These are phyloP conservation scores for Leptinotarsa rubiginosa DNA, from an alignment of 2,888 invertebrate genomes.

Conservation along the genomic window DNA sequence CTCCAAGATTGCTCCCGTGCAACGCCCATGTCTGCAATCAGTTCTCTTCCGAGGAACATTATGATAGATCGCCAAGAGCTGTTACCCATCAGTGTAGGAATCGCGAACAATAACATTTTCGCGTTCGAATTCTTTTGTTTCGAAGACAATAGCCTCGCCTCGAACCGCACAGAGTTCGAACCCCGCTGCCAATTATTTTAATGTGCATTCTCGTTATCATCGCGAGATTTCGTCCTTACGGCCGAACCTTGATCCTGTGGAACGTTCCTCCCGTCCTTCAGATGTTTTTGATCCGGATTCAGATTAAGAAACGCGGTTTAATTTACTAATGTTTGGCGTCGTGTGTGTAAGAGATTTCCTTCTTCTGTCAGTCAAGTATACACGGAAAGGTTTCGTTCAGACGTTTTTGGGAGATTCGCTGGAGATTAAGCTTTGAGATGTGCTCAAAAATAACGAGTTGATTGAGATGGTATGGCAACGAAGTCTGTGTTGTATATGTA, in stretches of 20 bases:
- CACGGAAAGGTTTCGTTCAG: background rate
- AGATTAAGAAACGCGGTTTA: conserved; percentile 8
- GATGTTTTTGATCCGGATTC: conserved; percentile 8
- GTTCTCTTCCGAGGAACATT: background rate
- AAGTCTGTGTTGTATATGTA: no score
- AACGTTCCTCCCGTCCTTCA: conserved; percentile 6
- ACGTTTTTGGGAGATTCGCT: background rate
- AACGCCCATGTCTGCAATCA: conserved; percentile 1
- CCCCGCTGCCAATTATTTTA: conserved; percentile 50
- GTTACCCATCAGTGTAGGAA: conserved; percentile 5
- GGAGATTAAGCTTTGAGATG: background rate
- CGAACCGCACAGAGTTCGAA: conserved; percentile 32
- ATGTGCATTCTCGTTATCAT: conserved; percentile 47
- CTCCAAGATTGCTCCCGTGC: background rate
- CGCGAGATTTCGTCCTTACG: conserved; percentile 4
- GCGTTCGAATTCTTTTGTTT: conserved; percentile 50
- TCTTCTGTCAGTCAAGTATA: background rate
- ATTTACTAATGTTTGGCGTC: conserved; percentile 16
- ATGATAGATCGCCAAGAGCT: conserved; percentile 21
- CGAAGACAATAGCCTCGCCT: conserved; percentile 45
- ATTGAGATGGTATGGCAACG: no score
- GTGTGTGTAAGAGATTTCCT: conserved; percentile 4
- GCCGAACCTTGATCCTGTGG: background rate
- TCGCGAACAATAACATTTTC: conserved; percentile 47
- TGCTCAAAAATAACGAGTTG: background rate